A percentile compares a stretch with the other conserved stretches of the same genome.
Evolutionary conservation across 2,113 vertebrate species (phyloP).

Genomic region (Nothocercus nigrocapillus): DNA sequence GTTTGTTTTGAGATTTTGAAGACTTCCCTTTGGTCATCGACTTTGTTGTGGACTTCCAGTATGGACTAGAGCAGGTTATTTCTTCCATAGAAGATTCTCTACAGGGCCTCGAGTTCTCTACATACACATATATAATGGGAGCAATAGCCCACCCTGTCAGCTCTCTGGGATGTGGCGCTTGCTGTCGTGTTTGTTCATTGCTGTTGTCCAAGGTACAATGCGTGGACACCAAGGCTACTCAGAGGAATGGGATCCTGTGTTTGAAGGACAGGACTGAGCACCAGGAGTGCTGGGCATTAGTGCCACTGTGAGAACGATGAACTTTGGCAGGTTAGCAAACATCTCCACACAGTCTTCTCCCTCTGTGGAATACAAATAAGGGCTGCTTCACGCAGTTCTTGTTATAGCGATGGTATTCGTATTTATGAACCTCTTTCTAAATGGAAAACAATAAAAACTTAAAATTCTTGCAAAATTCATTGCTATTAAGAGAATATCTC

Average conservation of each 20-base stretch:
- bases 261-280: neutral
- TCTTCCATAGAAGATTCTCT: neutral
- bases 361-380: neutral
- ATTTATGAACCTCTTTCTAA: constrained; percentile 28
- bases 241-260: neutral
- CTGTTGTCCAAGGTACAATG: neutral
- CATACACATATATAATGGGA: neutral
- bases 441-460: neutral
- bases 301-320: neutral
- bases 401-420: neutral
- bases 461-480: constrained; percentile 13
- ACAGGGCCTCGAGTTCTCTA: neutral
- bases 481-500: neutral
- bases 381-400: neutral
- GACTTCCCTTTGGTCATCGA: neutral
- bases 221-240: neutral
- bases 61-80: neutral
- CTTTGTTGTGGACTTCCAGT: neutral
- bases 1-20: neutral
- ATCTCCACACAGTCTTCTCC: neutral
- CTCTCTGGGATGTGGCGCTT: neutral
- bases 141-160: neutral
- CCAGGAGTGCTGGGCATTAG: neutral
- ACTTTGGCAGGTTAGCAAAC: neutral
- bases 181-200: neutral